Base-by-base conservation (phyloP, 2,113 vertebrate species). In the Triplophysa dalaica region DNA sequence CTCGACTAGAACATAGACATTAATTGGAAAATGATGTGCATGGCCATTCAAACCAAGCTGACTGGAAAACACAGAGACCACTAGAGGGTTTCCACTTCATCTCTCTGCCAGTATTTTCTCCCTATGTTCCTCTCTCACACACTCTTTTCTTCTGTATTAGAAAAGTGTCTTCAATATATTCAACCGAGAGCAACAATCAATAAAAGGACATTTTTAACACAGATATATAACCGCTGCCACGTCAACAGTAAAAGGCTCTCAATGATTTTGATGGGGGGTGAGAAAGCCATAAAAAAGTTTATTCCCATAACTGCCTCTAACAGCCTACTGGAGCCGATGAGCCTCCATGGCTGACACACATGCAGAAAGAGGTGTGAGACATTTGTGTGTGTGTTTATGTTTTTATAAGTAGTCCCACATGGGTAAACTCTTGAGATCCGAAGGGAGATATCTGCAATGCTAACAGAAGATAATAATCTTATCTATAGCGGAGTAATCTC, bases 141-240 rank as follows among this genome's bases (percentile, higher is more conserved):
- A 10, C 16, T 81, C 45, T 63, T 62, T 77, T 84, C 84, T 85
- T 73, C 78, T 41, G 69, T 54, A 56, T 67, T 87, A 89, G 89
- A 86, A 87, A 86, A 70, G 73, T 81, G 80, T 88, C 85, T 90
- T 91, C 88, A 89, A 89, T 88, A 87, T 89, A 87, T 89, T 91
- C 86, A 88, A 89, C 87, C 70, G 54, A 89, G 85, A 86, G 87
- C 86, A 85, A 89, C 86, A 86, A 92, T 91, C 91, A 87, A 92
- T 91, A 89, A 70, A 83, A 86, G 58, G 86, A 90, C 85, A 89
- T 91, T 88, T 92, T 91, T 92, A 89, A 91, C 89, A 88, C 83
- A 89, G 88, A 89, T 92, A 88, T 87, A 89, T 88, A 90, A 89
- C 89, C 83, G 87, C 85, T 65, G 87, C 87, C 83, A 87, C 87